Evolutionary conservation across 2,113 vertebrate species (phyloP).

Genomic region (Pelecanoides urinatrix): DNA sequence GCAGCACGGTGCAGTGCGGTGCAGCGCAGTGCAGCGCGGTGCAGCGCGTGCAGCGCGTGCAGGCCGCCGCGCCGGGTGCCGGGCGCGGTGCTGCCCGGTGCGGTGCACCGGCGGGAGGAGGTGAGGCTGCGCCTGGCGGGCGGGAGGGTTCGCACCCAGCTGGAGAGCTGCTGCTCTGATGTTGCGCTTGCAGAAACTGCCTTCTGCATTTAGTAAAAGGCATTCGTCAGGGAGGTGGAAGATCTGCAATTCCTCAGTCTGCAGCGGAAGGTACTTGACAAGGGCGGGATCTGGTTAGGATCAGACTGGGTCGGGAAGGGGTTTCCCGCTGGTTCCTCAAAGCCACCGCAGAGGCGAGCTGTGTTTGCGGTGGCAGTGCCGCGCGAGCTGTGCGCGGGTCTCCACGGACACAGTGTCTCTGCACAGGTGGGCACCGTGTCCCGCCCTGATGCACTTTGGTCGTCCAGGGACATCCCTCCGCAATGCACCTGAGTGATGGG

Average conservation of each 20-base stretch:
- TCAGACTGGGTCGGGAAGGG: not conserved
- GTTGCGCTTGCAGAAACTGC: fast-evolving
- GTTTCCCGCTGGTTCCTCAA: not conserved
- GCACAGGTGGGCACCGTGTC: fast-evolving
- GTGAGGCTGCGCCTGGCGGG: fast-evolving
- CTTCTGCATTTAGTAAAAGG: not conserved
- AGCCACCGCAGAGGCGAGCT: not conserved
- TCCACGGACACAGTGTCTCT: not conserved
- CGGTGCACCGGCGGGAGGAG: fast-evolving
- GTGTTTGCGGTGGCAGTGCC: fast-evolving
- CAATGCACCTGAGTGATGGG: fast-evolving
- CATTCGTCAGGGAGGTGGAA: not conserved
- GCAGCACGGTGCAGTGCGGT: fast-evolving
- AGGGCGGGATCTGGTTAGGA: not conserved
- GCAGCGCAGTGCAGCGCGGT: too few species aligned
- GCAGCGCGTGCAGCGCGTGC: fast-evolving
- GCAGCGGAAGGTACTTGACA: slow-evolving; percentile 5
- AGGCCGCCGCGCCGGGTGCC: fast-evolving
- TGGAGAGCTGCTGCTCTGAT: not conserved
- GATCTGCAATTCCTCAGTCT: not conserved
- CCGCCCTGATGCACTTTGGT: fast-evolving
- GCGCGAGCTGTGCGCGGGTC: fast-evolving
- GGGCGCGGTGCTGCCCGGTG: fast-evolving
- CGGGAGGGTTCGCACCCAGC: fast-evolving
- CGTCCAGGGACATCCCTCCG: fast-evolving